Evolutionary conservation across 2,888 invertebrate species (phyloP), one percentile per base, ranked within the genome.

Genomic region (Drosophila emarginata): DNA sequence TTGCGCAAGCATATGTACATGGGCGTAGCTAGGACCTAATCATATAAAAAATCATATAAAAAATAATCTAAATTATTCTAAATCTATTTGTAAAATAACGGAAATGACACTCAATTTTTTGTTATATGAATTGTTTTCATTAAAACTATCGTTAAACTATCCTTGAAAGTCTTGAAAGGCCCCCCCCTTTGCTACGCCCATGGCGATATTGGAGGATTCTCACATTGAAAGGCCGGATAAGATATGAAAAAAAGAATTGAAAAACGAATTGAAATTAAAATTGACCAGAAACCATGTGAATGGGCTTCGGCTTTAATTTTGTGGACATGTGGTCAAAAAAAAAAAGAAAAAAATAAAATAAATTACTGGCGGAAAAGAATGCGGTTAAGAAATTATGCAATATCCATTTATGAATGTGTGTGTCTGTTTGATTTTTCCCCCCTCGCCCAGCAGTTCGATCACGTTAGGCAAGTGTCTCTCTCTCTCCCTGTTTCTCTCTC

Each of bases 331-430:
- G 45, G 45, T 45, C 45, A 45, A 45, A 39, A 37, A 4, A 37
- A 3, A 39, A n/a, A n/a, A n/a, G n/a, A n/a, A n/a, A n/a, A n/a
- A n/a, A n/a, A n/a, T n/a, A n/a, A n/a, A n/a, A 4, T 3, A 28
- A 32, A 32, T 39, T 11, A 39, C 39, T 14, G 6, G 14, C 14
- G 4, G 5, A 39, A 39, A 45, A 45, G 45, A 45, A 45, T 45
- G 45, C 45, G 45, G 45, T 45, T 45, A 21, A 45, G 21, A 21
- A 45, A 21, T 57, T 57, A 57, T 57, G 57, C 57, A 57, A 57
- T 37, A 37, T 37, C 28, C 39, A 32, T 32, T 9, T 32, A 32
- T 32, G 32, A 9, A 32, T 32, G 32, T 32, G 28, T 28, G 32
- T 32, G 32, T 32, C 12, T 12, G 28, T 7, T n/a, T 53, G 21